Evolutionary conservation across 2,113 vertebrate species (phyloP).

Genomic region (Variabilichromis moorii): DNA sequence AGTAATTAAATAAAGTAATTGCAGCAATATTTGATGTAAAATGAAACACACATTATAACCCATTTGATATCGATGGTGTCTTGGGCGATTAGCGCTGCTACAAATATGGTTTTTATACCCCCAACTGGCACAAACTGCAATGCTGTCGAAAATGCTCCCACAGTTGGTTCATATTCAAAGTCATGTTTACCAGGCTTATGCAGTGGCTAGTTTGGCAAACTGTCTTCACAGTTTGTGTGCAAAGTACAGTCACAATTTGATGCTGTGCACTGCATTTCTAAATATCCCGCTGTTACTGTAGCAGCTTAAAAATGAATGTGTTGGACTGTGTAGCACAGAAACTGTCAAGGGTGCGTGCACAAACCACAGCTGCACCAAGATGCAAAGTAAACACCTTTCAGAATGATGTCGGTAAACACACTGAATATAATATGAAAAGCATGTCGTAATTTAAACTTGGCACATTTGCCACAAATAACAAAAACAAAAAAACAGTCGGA

Average conservation of each 20-base stretch:
- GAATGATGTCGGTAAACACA: not conserved
- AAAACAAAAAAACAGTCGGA: not conserved
- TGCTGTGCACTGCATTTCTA: not conserved
- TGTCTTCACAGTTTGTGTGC: not conserved
- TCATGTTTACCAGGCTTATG: not conserved
- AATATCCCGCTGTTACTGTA: not conserved
- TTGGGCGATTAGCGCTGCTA: not conserved
- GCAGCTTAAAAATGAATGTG: not conserved
- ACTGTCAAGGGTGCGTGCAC: not conserved
- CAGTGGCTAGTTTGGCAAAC: not conserved
- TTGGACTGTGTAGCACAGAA: not conserved
- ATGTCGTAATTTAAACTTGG: not conserved
- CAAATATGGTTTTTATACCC: not conserved
- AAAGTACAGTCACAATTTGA: not conserved
- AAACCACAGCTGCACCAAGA: not conserved
- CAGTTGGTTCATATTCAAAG: not conserved
- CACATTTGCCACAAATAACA: not conserved
- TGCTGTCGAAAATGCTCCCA: not conserved
- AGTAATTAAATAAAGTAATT: not conserved
- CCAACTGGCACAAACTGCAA: not conserved
- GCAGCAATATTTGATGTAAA: not conserved
- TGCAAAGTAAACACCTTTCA: not conserved
- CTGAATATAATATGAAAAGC: not conserved
- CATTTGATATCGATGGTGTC: not conserved
- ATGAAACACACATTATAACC: not conserved